Percentiles rank a stretch among this genome's conserved stretches.
These are phyloP conservation scores for Pantherophis vulpinus DNA, from an alignment of 2,797 vertebrate species.

Conservation along the genomic window DNA sequence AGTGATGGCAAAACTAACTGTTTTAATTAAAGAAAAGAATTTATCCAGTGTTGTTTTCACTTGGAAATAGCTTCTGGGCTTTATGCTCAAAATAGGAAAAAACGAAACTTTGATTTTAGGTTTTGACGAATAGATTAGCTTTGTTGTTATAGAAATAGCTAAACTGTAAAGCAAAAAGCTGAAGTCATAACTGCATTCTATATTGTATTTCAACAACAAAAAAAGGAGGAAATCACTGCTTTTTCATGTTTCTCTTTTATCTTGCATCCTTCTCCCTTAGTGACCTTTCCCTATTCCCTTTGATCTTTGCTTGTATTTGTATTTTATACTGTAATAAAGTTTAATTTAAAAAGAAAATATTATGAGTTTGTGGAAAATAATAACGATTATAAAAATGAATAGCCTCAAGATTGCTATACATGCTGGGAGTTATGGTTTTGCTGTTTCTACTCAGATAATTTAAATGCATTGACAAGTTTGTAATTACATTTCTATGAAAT, in stretches of 20 bases:
- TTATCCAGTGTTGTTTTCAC: neutral
- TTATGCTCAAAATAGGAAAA: neutral
- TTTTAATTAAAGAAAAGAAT: neutral
- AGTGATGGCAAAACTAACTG: neutral
- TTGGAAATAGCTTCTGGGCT: neutral
- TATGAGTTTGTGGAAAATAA: neutral
- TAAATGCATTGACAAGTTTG: neutral
- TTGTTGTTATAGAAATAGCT: neutral
- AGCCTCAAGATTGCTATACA: neutral
- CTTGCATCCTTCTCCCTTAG: neutral
- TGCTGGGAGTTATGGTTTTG: neutral
- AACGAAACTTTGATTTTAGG: neutral
- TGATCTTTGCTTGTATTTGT: neutral
- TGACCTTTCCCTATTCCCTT: neutral
- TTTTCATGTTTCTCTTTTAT: neutral
- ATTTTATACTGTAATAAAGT: neutral
- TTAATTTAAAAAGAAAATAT: neutral
- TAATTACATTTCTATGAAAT: neutral
- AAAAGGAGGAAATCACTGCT: neutral
- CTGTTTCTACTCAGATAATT: neutral
- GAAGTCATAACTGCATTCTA: neutral
- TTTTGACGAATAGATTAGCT: neutral
- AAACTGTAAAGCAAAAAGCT: neutral
- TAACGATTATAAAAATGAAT: neutral
- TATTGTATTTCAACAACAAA: neutral